Conservation (phyloP, 2,797 vertebrate species). For the Periophthalmus magnuspinnatus region DNA sequence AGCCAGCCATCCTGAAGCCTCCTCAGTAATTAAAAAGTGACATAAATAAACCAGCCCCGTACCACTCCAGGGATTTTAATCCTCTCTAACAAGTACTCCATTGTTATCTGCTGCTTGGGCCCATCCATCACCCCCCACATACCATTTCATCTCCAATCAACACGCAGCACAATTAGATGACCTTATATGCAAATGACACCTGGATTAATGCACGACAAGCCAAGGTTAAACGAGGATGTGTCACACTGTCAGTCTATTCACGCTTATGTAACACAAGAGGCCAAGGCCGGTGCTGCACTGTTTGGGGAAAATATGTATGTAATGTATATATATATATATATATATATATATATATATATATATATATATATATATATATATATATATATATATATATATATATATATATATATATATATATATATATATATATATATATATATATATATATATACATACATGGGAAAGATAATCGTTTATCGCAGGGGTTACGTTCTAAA, state of each 20-base stretch:
- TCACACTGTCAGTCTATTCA: constrained; percentile 35
- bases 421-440: too few relatives aligned
- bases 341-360: too few relatives aligned
- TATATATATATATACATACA: too few relatives aligned
- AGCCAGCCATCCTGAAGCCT: not conserved
- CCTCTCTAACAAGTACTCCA: constrained; percentile 49
- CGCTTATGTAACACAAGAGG: too few relatives aligned
- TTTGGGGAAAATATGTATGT: too few relatives aligned
- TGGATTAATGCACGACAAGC: constrained; percentile 62
- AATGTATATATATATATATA: too few relatives aligned
- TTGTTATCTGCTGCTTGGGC: constrained; percentile 48
- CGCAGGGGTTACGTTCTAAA: too few relatives aligned
- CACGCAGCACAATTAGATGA: constrained; percentile 60
- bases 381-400: too few relatives aligned
- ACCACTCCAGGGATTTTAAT: constrained; percentile 52
- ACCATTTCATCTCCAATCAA: constrained; percentile 49
- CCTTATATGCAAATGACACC: constrained; percentile 65
- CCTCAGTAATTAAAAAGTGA: constrained; percentile 46
- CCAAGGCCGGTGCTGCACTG: too few relatives aligned
- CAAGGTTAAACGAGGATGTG: constrained; percentile 65
- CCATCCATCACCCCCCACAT: constrained; percentile 23
- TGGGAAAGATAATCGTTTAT: too few relatives aligned
- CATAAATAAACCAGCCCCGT: constrained; percentile 45
- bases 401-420: too few relatives aligned
- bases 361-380: too few relatives aligned